Base-by-base conservation (phyloP, 2,113 vertebrate genomes). In the Prinia subflava region DNA sequence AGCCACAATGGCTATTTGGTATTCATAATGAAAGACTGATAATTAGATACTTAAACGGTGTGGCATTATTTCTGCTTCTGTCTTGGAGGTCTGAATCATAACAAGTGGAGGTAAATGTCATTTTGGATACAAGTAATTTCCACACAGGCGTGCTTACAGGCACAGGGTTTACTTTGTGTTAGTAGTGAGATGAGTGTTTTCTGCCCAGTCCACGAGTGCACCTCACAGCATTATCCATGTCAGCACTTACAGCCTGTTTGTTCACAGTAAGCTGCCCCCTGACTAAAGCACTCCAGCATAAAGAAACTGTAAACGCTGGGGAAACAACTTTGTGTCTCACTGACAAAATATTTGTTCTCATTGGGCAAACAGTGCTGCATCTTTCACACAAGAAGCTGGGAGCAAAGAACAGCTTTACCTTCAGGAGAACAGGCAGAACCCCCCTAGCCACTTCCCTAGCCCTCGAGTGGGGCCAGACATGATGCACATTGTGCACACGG, bases 401-500 rank as follows among this genome's bases (percentile, higher is more conserved):
- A 59, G 31, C 0, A 7, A 80, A 70, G 52, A 53, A 30, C 8
- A 17, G 23, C 33, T 63, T 75, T 81, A 18, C 25, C 14, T 35
- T 35, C 37, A 39, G 50, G 19, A 81, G 30, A 81, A 52, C 42
- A 42, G 37, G 15, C 20, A 65, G 18, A 59, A 9, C 0, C 19
- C 15, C 22, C 17, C 21, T 13, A 23, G 11, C 4, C 13, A 21
- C 19, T 35, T 82, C 6, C 11, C 11, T 3, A 10, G 23, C 23
- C 33, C 9, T 5, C 1, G 3, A n/a, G 8, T 5, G 11, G 53
- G 12, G 4, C 31, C n/a, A 62, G 41, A 15, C 1, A 0, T 11
- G 2, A 3, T 4, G 1, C 4, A 44, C 39, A 11, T 3, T 69
- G 55, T 11, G 19, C 37, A 8, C 9, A 10, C 1, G 9, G 55